Evolutionary conservation across 2,113 vertebrate genomes (phyloP).

Genomic region (Pteropus alecto): DNA sequence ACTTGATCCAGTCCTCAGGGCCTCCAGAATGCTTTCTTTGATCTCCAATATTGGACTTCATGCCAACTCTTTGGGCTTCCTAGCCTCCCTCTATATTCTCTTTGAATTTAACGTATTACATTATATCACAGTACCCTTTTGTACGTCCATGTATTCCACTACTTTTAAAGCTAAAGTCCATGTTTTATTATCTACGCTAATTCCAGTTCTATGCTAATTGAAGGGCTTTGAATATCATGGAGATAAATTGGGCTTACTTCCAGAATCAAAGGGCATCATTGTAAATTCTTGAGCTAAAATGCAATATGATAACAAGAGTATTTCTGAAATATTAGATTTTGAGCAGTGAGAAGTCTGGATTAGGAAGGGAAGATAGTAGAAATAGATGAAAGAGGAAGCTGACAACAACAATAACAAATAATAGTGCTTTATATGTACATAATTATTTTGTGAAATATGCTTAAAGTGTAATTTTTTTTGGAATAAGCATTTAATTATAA

Average conservation of each 20-base stretch:
- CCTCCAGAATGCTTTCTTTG: background rate
- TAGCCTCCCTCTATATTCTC: background rate
- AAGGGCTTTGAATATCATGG: background rate
- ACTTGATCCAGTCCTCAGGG: background rate
- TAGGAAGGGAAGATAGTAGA: background rate
- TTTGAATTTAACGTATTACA: background rate
- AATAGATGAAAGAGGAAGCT: background rate
- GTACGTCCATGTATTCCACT: background rate
- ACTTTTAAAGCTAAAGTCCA: background rate
- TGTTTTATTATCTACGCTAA: background rate
- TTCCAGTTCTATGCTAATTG: background rate
- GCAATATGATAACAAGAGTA: background rate
- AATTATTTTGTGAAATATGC: background rate
- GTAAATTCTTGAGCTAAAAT: slow-evolving; percentile 4
- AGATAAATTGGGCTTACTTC: background rate
- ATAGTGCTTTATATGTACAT: background rate
- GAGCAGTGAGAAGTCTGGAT: background rate
- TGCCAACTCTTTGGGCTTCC: background rate
- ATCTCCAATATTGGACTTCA: background rate
- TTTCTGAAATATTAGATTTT: background rate
- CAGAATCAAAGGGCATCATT: background rate
- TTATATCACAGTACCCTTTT: background rate
- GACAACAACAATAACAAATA: background rate
- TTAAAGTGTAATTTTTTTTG: background rate
- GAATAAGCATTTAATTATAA: background rate